Evolutionary conservation across 2,888 invertebrate species (phyloP).

Genomic region (Clepsis dumicolana): DNA sequence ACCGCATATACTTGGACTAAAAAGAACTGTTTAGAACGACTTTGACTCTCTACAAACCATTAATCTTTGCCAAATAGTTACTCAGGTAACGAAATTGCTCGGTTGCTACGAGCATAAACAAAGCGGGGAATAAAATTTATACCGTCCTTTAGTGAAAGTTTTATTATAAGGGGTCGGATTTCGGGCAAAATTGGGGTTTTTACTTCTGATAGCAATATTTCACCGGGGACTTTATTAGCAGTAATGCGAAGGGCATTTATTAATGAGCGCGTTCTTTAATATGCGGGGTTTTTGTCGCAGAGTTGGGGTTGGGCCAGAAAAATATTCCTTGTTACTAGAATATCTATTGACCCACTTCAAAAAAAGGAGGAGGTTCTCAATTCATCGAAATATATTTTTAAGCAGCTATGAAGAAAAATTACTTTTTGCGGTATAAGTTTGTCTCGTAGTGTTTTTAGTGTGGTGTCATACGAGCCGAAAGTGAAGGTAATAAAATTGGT

Average conservation of each 20-base stretch:
- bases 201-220: conserved; percentile 74
- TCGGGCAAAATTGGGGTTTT: conserved; percentile 67
- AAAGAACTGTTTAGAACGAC: background rate
- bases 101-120: conserved; percentile 63
- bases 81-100: conserved; percentile 70
- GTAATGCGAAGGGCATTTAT: conserved; percentile 71
- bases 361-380: too few relatives aligned
- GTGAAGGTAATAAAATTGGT: too few relatives aligned
- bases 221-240: conserved; percentile 76
- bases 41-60: conserved; percentile 38
- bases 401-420: too few relatives aligned
- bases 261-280: conserved; percentile 64
- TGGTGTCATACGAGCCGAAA: too few relatives aligned
- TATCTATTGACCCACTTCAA: too few relatives aligned
- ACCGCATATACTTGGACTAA: background rate
- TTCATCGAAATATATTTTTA: too few relatives aligned
- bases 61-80: conserved; percentile 53
- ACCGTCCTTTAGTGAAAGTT: conserved; percentile 71
- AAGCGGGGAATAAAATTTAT: conserved; percentile 72
- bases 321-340: conserved; percentile 22
- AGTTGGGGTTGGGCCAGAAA: conserved; percentile 46
- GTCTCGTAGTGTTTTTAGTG: too few relatives aligned
- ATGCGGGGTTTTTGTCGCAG: conserved; percentile 52
- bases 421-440: too few relatives aligned
- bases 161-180: conserved; percentile 68